phyloP scores from a whole-genome alignment of 2,797 vertebrate species.

The Cygnus olor region DNA sequence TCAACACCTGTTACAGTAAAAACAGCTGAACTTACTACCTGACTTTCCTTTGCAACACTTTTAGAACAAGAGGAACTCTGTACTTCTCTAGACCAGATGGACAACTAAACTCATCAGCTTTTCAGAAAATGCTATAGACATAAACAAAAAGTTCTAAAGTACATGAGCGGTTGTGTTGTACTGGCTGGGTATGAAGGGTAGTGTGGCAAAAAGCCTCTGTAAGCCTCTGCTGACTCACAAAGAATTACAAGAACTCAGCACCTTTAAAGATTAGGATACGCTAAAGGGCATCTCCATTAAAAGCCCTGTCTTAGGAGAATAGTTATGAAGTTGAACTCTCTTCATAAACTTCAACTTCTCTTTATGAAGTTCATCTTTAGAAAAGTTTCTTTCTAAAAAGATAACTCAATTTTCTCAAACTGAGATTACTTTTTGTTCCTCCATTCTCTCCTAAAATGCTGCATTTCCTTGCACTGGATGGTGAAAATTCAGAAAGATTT shows the following conservation, averaged over 20 bases:
- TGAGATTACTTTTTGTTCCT: not conserved
- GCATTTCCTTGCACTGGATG: not conserved
- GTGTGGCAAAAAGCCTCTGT: not conserved
- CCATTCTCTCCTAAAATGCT: not conserved
- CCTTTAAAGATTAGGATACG: not conserved
- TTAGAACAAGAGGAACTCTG: not conserved
- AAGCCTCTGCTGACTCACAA: not conserved
- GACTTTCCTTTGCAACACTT: not conserved
- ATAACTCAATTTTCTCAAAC: not conserved
- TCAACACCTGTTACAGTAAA: not conserved
- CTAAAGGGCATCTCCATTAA: not conserved
- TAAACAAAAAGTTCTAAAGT: not conserved
- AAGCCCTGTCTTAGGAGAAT: not conserved
- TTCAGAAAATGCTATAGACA: not conserved
- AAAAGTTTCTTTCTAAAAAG: slow-evolving; percentile 7
- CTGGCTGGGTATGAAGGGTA: not conserved
- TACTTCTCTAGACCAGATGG: not conserved
- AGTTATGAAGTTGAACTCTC: not conserved
- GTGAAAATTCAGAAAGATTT: not conserved
- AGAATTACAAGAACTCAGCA: not conserved
- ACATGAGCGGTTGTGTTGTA: not conserved
- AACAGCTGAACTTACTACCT: not conserved
- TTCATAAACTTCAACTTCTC: not conserved
- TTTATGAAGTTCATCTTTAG: not conserved
- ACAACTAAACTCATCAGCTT: not conserved